These are phyloP conservation scores for Rattus rattus DNA, from an alignment of 2,113 vertebrate species.

Conservation along the genomic window DNA sequence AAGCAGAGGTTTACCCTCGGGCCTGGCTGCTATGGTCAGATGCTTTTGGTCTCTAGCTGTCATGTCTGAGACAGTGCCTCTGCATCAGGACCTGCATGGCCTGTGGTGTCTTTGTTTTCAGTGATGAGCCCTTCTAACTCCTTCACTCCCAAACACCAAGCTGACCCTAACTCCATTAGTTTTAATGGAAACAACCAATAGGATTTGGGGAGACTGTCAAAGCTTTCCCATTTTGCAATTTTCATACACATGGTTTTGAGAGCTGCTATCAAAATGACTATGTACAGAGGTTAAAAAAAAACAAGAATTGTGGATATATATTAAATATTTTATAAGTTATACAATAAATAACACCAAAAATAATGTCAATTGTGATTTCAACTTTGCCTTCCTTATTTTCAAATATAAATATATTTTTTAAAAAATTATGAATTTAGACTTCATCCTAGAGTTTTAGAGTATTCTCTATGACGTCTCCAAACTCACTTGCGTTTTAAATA, in stretches of 20 bases:
- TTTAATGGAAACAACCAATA: not conserved
- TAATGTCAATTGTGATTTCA: slow-evolving; percentile 78
- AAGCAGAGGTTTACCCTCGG: not conserved
- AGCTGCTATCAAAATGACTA: slow-evolving; percentile 63
- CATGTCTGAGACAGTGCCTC: not conserved
- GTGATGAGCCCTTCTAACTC: not conserved
- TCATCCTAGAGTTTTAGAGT: slow-evolving; percentile 55
- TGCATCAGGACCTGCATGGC: not conserved
- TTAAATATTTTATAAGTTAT: slow-evolving; percentile 87
- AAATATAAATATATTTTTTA: slow-evolving; percentile 85
- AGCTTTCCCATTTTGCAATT: slow-evolving; percentile 20
- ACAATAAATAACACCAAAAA: slow-evolving; percentile 87
- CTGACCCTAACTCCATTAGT: not conserved
- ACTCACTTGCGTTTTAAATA: slow-evolving; percentile 41
- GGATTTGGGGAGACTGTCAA: not conserved
- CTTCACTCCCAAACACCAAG: not conserved
- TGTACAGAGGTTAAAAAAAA: slow-evolving; percentile 66
- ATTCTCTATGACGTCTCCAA: slow-evolving; percentile 62
- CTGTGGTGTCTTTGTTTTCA: not conserved
- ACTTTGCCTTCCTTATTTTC: slow-evolving; percentile 72
- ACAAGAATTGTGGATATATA: slow-evolving; percentile 66
- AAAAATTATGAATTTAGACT: slow-evolving; percentile 65
- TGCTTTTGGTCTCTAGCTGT: accelerated
- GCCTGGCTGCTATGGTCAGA: not conserved
- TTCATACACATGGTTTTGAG: slow-evolving; percentile 56